These are phyloP conservation scores for Sinella curviseta DNA, from an alignment of 1,140 invertebrate species.

Conservation along the genomic window DNA sequence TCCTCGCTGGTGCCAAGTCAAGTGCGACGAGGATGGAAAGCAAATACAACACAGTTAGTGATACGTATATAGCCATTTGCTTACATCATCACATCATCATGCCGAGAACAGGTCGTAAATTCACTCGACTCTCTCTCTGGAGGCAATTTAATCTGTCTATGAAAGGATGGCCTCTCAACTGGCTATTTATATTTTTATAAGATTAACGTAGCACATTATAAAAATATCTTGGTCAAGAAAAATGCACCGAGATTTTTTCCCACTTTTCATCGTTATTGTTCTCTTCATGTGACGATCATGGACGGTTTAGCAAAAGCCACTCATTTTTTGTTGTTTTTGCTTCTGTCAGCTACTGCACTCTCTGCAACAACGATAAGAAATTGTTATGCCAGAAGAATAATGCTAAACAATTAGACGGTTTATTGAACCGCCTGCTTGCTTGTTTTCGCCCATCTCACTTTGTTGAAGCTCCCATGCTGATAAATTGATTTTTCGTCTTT, in stretches of 20 bases:
- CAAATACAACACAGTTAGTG: no score
- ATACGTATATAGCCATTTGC: no score
- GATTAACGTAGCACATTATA: no score
- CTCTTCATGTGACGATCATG: background rate
- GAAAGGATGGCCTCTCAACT: no score
- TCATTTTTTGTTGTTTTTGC: background rate
- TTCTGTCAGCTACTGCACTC: background rate
- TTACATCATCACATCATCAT: background rate
- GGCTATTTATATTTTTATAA: background rate
- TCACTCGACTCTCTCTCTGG: background rate
- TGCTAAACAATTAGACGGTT: constrained; percentile 16
- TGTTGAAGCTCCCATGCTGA: background rate
- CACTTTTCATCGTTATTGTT: no score
- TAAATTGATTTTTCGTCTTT: constrained; percentile 12
- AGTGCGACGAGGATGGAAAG: no score
- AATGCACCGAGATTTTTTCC: background rate
- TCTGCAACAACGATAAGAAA: background rate
- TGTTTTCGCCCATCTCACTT: background rate
- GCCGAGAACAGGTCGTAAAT: constrained; percentile 14
- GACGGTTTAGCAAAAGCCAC: background rate
- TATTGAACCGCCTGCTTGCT: constrained; percentile 16
- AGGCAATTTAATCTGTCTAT: no score
- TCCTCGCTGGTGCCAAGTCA: background rate
- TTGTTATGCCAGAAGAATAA: background rate
- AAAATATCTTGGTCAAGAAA: background rate